Evolutionary conservation across 2,888 invertebrate genomes (phyloP).

Genomic region (Holacanthella duospinosa): DNA sequence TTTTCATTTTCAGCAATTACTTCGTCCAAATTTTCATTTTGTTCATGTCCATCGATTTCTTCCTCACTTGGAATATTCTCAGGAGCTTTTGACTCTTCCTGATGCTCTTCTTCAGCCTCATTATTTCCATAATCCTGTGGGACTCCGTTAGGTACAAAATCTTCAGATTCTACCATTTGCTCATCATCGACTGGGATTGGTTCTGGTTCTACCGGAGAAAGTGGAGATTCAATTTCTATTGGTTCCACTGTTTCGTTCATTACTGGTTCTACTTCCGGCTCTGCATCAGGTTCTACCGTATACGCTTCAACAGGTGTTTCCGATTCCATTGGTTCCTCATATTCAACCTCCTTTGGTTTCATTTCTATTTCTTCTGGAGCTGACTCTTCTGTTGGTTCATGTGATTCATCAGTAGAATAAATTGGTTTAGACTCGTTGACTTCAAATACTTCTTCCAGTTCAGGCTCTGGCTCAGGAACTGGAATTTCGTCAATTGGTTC

Average conservation of each 20-base stretch:
- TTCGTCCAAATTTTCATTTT: not conserved
- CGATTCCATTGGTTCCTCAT: not conserved
- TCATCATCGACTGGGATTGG: not conserved
- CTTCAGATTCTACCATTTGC: too few relatives aligned
- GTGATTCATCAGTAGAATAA: not conserved
- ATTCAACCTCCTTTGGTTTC: not conserved
- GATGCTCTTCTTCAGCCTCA: not conserved
- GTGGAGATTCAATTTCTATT: not conserved
- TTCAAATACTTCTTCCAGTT: conserved; percentile 10
- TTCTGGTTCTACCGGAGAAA: not conserved
- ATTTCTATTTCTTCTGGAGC: not conserved
- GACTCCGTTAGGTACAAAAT: too few relatives aligned
- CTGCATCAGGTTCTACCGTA: conserved; percentile 12
- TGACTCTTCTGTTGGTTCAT: too few relatives aligned
- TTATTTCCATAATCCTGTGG: too few relatives aligned
- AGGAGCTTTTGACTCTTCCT: not conserved
- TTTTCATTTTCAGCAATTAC: not conserved
- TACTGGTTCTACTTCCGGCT: conserved; percentile 10
- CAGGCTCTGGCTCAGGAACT: conserved; percentile 10
- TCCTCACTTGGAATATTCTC: not conserved
- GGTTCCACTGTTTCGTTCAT: too few relatives aligned
- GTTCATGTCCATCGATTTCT: not conserved
- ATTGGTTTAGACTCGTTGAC: not conserved
- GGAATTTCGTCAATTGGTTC: conserved; percentile 8
- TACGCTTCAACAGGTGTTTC: not conserved